Percentiles rank a stretch among this genome's conserved stretches.
Conservation (phyloP, 2,113 vertebrate genomes). For the Macquaria ambigua region DNA sequence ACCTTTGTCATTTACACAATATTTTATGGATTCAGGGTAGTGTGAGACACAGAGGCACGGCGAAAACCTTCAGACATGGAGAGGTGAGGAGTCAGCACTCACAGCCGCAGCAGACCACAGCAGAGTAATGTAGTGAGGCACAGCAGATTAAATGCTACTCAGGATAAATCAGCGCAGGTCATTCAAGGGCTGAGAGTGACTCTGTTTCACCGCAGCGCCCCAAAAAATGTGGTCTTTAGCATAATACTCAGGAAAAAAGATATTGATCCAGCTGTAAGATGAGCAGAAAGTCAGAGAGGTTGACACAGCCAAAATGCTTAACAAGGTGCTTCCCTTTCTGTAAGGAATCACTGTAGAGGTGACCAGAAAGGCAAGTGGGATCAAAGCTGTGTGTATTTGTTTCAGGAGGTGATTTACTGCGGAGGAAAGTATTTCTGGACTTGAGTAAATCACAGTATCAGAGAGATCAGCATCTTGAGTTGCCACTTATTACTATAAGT, state of each 20-base stretch:
- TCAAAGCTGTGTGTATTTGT: background rate
- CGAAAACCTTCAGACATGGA: slow-evolving; percentile 23
- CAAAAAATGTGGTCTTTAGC: slow-evolving; percentile 5
- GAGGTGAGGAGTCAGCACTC: slow-evolving; percentile 67
- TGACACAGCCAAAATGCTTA: background rate
- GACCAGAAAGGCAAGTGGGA: slow-evolving; percentile 7
- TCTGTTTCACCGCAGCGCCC: slow-evolving; percentile 50
- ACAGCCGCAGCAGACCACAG: slow-evolving; percentile 43
- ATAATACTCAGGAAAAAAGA: background rate
- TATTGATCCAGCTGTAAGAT: background rate
- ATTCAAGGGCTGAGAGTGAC: slow-evolving; percentile 60
- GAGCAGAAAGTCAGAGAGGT: slow-evolving; percentile 10
- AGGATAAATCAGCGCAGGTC: slow-evolving; percentile 73
- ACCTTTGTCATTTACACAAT: slow-evolving; percentile 15
- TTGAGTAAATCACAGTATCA: slow-evolving; percentile 26
- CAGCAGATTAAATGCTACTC: slow-evolving; percentile 71
- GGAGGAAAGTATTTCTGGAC: slow-evolving; percentile 29
- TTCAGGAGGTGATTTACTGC: background rate
- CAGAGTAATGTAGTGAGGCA: slow-evolving; percentile 65
- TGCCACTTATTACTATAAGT: slow-evolving; percentile 29
- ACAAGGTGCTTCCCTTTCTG: background rate
- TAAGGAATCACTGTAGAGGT: slow-evolving; percentile 5
- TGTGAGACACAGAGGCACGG: slow-evolving; percentile 8
- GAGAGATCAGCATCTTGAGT: slow-evolving; percentile 29
- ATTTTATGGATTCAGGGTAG: background rate